phyloP scores from a whole-genome alignment of 2,113 vertebrate genomes.

The Pholis gunnellus region DNA sequence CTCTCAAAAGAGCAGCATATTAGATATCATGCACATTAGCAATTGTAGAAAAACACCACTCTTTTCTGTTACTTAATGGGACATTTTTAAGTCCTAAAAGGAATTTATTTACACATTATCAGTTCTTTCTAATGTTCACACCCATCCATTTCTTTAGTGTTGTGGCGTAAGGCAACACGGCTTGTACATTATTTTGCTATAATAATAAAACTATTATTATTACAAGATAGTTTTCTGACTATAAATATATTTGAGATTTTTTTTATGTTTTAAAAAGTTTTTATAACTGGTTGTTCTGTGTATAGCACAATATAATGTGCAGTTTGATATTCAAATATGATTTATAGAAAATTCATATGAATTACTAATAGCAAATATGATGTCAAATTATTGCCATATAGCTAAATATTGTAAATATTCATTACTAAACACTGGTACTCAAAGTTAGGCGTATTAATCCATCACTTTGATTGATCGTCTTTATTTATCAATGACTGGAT shows the following conservation, averaged over 20 bases:
- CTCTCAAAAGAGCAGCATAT: background rate
- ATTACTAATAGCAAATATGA: background rate
- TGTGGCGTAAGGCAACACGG: background rate
- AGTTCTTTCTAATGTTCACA: background rate
- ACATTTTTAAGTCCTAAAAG: background rate
- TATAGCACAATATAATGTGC: background rate
- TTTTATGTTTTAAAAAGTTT: background rate
- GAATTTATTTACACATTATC: slow-evolving; percentile 1
- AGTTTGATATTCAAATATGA: background rate
- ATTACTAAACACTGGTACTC: background rate
- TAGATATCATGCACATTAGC: background rate
- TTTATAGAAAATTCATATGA: background rate
- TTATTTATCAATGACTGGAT: slow-evolving; percentile 5
- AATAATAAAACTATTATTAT: background rate
- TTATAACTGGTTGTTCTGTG: background rate
- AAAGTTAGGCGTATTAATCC: background rate
- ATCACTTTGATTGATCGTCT: slow-evolving; percentile 5
- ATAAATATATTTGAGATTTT: background rate
- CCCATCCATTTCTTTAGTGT: background rate
- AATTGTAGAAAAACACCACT: background rate
- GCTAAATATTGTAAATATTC: background rate
- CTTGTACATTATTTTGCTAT: background rate
- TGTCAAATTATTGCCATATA: background rate
- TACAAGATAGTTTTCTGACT: background rate
- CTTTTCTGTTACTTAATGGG: background rate